phyloP scores from a whole-genome alignment of 1,140 invertebrate species.

The Danaus melanippus region DNA sequence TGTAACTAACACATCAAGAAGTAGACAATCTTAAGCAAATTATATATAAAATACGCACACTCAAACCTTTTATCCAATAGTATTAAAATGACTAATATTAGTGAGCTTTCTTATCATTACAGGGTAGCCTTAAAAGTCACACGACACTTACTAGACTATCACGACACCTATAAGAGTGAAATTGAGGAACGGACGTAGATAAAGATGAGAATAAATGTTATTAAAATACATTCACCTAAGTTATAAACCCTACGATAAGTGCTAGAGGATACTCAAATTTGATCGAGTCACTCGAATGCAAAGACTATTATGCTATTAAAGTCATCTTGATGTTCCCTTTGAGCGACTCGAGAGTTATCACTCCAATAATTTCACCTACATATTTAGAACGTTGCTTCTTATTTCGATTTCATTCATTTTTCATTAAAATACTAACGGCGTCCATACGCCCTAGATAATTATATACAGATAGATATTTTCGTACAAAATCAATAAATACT shows the following conservation, averaged over 20 bases:
- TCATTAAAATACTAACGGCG: slow-evolving; percentile 13
- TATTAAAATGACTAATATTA: slow-evolving; percentile 43
- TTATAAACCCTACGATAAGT: slow-evolving; percentile 39
- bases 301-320: neutral
- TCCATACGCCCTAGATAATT: slow-evolving; percentile 1
- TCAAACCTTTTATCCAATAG: slow-evolving; percentile 39
- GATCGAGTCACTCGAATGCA: slow-evolving; percentile 3
- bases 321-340: neutral
- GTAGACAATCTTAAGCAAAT: too few relatives aligned
- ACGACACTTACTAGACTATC: slow-evolving; percentile 66
- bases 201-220: slow-evolving; percentile 58
- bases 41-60: slow-evolving; percentile 10
- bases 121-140: slow-evolving; percentile 39
- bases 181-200: slow-evolving; percentile 67
- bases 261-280: slow-evolving; percentile 29
- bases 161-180: slow-evolving; percentile 69
- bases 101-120: slow-evolving; percentile 50
- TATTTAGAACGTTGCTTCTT: slow-evolving; percentile 25
- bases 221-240: slow-evolving; percentile 41
- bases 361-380: slow-evolving; percentile 14
- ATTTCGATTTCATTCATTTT: slow-evolving; percentile 14
- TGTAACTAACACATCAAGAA: too few relatives aligned
- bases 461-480: slow-evolving; percentile 18
- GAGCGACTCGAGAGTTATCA: slow-evolving; percentile 13
- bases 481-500: slow-evolving; percentile 15